phyloP scores from a whole-genome alignment of 2,797 vertebrate species.

The Enteromius argenteus region DNA sequence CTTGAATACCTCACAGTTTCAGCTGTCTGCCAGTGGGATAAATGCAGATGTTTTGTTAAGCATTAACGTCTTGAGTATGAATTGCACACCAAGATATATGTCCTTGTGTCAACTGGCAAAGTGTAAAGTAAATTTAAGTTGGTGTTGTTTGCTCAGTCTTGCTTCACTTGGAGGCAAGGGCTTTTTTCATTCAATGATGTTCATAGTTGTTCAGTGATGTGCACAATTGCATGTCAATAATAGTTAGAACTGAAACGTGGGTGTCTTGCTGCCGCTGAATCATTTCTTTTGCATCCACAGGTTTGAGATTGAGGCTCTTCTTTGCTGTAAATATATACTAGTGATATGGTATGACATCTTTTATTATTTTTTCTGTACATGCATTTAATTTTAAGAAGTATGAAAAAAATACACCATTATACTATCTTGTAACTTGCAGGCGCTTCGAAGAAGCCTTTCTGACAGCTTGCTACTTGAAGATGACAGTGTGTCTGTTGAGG shows the following conservation, averaged over 20 bases:
- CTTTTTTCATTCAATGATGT: background rate
- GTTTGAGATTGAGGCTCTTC: constrained; percentile 25
- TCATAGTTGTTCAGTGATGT: background rate
- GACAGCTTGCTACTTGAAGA: constrained; percentile 74
- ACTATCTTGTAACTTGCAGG: constrained; percentile 57
- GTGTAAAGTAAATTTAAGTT: background rate
- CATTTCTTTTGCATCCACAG: constrained; percentile 26
- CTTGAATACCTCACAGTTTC: constrained; percentile 63
- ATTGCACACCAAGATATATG: background rate
- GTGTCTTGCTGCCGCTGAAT: background rate
- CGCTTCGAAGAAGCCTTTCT: constrained; percentile 76
- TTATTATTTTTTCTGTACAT: background rate
- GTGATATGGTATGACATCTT: constrained; percentile 35
- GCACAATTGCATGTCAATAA: background rate
- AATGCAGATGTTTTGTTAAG: background rate
- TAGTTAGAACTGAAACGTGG: background rate
- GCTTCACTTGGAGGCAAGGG: background rate
- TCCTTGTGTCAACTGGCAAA: constrained; percentile 2
- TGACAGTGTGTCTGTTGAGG: constrained; percentile 68
- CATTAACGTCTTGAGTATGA: background rate
- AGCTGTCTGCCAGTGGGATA: background rate
- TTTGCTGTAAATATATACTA: background rate
- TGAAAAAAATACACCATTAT: background rate
- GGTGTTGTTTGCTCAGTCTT: background rate
- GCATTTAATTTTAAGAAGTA: background rate